Base-by-base conservation (phyloP, 2,113 vertebrate genomes). In the Corythaeola cristata region DNA sequence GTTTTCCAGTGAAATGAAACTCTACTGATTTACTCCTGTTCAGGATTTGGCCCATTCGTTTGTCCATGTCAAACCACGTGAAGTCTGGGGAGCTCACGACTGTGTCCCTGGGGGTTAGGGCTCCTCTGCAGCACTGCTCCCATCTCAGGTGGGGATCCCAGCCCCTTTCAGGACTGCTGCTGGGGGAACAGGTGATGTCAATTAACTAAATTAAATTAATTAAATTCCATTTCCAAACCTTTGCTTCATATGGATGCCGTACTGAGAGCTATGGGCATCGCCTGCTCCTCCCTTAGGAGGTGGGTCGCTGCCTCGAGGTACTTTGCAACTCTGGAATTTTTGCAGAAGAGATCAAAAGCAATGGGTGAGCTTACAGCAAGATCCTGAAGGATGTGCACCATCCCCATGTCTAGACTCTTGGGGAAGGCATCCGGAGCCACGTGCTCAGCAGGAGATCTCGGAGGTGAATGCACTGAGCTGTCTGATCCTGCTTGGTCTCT, bases 281-380 rank as follows among this genome's bases (percentile, higher is more conserved):
- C 67, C 49, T 47, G 33, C 30, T 73, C 11, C 30, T 77, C 32
- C 13, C 14, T 11, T 8, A 66, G 68, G 58, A 64, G 49, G 8
- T 59, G 49, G 14, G 20, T 33, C 2, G 3, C 32, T 90, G 0
- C 0, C 22, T 73, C 0, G 1, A 10, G 21, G 6, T 49, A 18
- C 33, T 67, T 66, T 24, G 21, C 41, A 20, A 1, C 45, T 85
- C 21, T 2, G 1, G 27, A 28, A 20, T 33, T 44, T 84, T 77
- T 18, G 30, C 26, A 74, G 72, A 15, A 68, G 39, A 68, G 27
- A n/a, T 52, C 23, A 62, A 27, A 87, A 80, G 55, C 19, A 44
- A 45, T 2, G 26, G 27, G 6, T 71, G 45, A 45, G 39, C 20
- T 73, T 73, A 3, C 3, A 77, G 39, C 15, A 69, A 35, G 45